phyloP scores from a whole-genome alignment of 2,113 vertebrate genomes.

The Oceanites oceanicus region DNA sequence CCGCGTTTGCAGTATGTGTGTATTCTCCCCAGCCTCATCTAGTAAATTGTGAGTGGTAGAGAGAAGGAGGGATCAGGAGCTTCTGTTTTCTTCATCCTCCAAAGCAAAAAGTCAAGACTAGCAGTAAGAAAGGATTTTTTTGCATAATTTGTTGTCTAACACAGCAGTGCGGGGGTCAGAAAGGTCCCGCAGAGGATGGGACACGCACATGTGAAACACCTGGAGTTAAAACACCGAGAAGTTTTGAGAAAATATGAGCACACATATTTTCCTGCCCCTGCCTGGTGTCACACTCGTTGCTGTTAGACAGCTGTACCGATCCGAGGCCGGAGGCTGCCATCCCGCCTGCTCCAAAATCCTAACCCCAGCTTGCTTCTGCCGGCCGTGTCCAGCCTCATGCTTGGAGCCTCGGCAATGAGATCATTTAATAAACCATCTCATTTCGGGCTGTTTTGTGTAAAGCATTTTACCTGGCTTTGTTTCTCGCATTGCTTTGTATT shows the following conservation, averaged over 20 bases:
- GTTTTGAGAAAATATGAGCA: neutral
- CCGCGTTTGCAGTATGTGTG: neutral
- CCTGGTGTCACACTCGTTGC: neutral
- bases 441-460: neutral
- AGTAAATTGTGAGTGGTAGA: neutral
- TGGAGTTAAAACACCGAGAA: accelerated
- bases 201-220: accelerated
- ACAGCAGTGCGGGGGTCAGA: too few relatives aligned
- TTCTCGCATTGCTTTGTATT: conserved; percentile 61
- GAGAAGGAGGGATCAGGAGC: neutral
- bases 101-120: neutral
- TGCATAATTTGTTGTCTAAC: neutral
- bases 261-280: accelerated
- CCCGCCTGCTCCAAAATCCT: neutral
- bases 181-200: neutral
- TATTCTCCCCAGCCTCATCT: neutral
- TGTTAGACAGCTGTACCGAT: neutral
- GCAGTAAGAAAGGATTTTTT: neutral
- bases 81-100: neutral
- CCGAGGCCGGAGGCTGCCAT: accelerated
- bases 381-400: neutral
- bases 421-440: conserved; percentile 40
- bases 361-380: neutral
- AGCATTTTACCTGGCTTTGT: conserved; percentile 47
- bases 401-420: neutral